Evolutionary conservation across 2,113 vertebrate genomes (phyloP).

Genomic region (Gymnorhina tibicen): DNA sequence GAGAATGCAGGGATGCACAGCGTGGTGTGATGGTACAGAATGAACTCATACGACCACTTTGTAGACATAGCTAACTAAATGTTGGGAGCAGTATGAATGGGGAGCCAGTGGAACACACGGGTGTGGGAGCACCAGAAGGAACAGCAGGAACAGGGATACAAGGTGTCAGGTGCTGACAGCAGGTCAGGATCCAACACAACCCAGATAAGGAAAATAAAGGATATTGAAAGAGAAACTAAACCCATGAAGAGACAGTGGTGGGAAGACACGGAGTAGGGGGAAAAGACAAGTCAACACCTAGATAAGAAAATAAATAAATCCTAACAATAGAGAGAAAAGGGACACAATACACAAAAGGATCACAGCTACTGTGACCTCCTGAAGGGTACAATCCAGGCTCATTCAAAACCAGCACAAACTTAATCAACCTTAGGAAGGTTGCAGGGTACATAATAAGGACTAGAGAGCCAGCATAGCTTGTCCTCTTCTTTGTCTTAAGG

Average conservation of each 20-base stretch:
- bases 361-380: background rate
- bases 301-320: background rate
- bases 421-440: background rate
- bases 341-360: background rate
- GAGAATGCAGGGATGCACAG: background rate
- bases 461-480: background rate
- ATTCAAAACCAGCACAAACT: background rate
- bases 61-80: background rate
- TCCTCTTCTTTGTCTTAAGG: background rate
- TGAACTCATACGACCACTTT: background rate
- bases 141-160: background rate
- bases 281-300: background rate
- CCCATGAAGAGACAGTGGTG: background rate
- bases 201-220: background rate
- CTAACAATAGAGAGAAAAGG: background rate
- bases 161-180: background rate
- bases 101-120: accelerated
- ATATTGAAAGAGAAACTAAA: background rate
- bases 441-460: background rate
- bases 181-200: background rate
- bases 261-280: background rate
- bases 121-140: background rate
- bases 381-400: background rate
- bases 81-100: background rate
- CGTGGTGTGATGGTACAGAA: background rate